Evolutionary conservation across 1,140 invertebrate species (phyloP).

Genomic region (Drosophila sturtevanti): DNA sequence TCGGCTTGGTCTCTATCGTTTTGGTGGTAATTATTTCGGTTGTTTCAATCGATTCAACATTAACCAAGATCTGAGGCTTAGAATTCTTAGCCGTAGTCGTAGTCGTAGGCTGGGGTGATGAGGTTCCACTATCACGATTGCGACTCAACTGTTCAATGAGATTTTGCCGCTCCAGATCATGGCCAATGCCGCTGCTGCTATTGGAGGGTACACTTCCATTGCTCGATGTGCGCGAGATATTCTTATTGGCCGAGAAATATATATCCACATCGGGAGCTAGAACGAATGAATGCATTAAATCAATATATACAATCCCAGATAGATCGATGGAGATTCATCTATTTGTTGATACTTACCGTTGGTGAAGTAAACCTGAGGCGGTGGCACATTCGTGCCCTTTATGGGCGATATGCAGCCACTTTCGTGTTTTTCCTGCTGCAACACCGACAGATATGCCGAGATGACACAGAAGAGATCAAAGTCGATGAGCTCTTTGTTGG

Average conservation of each 20-base stretch:
- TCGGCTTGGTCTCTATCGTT: constrained; percentile 68
- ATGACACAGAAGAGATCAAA: constrained; percentile 82
- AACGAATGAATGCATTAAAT: background rate
- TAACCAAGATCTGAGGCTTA: constrained; percentile 70
- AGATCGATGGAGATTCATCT: too few relatives aligned
- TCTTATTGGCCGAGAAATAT: constrained; percentile 74
- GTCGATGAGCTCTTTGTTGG: constrained; percentile 66
- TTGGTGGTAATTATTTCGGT: constrained; percentile 79
- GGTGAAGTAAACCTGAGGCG: constrained; percentile 80
- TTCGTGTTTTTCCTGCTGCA: constrained; percentile 82
- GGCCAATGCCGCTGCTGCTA: constrained; percentile 70
- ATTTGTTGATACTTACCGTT: constrained; percentile 55
- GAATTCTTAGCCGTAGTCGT: constrained; percentile 38
- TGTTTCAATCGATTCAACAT: constrained; percentile 79
- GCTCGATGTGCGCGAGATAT: constrained; percentile 80
- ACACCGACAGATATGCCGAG: constrained; percentile 79
- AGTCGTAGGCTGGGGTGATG: constrained; percentile 74
- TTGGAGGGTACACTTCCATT: constrained; percentile 79
- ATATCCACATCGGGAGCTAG: constrained; percentile 71
- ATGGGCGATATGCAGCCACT: constrained; percentile 82
- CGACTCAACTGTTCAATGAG: constrained; percentile 64
- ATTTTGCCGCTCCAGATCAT: constrained; percentile 56
- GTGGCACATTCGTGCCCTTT: constrained; percentile 82
- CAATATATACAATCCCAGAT: background rate
- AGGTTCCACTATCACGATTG: constrained; percentile 80